Base-by-base conservation (phyloP, 2,888 invertebrate species). In the Brachylomia viminalis region DNA sequence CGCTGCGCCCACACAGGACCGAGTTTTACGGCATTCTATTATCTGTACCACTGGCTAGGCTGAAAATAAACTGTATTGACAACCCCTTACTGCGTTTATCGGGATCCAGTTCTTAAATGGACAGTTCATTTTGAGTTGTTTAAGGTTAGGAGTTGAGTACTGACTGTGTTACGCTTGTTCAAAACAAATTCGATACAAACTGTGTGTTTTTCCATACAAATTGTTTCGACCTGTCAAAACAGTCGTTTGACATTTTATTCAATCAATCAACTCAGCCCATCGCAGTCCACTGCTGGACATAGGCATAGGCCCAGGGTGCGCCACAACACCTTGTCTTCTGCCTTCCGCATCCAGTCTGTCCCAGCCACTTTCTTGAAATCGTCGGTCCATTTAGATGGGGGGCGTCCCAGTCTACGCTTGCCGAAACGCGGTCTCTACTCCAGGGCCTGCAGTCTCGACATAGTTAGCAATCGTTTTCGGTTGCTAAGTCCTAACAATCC, bases 51-150 rank as follows among this genome's bases (percentile, higher is more conserved):
- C 92, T 92, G 91, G 91, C 89, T 91, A 86, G 82, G 90, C 93
- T 95, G 92, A 94, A 95, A 95, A 95, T 95, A 95, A 93, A 94
- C 93, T 91, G 90, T 90, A 89, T 88, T 82, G 87, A 90, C 91
- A 90, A 88, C 91, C 91, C 91, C 89, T 86, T 84, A 80, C 79
- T 83, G 75, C 76, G 72, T 77, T 86, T 91, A 92, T 92, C 91
- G 87, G 80, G 89, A 88, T 85, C 84, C 84, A 91, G 87, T 86
- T 91, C 88, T 85, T 78, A 88, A 90, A 90, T 88, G 86, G 88
- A 85, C 82, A 84, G 82, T 80, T 83, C 68, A 84, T 84, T 88
- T 80, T 67, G 65, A 82, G 45, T 83, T 81, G 65, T 77, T 71
- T 71, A 72, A 67, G 20, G 72, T 52, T 67, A 54, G 17, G 15